These are phyloP conservation scores for Neoscelio sp. DNA, from an alignment of 2,888 invertebrate genomes.

Conservation along the genomic window DNA sequence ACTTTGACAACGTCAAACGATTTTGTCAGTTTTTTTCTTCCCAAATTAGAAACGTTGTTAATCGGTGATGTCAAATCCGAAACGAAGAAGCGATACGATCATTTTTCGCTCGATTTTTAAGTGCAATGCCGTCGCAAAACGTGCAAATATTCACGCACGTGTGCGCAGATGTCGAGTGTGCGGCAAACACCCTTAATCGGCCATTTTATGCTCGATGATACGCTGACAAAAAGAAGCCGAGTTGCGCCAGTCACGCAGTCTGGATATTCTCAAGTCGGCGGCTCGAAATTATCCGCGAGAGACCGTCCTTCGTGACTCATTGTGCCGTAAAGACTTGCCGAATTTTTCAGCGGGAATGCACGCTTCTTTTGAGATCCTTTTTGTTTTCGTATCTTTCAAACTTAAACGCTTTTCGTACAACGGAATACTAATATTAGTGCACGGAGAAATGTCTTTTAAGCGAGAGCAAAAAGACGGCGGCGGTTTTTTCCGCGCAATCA, in stretches of 20 bases:
- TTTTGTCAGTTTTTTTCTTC: too few relatives aligned
- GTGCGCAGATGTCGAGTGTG: slow-evolving; percentile 34
- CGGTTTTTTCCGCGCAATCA: slow-evolving; percentile 29
- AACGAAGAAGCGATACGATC: background rate
- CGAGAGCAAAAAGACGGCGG: slow-evolving; percentile 18
- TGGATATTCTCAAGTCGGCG: slow-evolving; percentile 62
- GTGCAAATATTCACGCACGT: slow-evolving; percentile 54
- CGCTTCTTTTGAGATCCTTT: slow-evolving; percentile 55
- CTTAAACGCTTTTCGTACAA: slow-evolving; percentile 47
- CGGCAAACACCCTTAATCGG: slow-evolving; percentile 53
- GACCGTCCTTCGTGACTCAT: slow-evolving; percentile 38
- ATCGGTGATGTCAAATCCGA: too few relatives aligned
- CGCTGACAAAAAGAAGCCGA: slow-evolving; percentile 54
- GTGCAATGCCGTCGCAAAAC: background rate
- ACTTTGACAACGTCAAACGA: too few relatives aligned
- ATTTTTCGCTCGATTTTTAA: slow-evolving; percentile 22
- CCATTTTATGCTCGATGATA: slow-evolving; percentile 61
- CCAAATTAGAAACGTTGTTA: too few relatives aligned
- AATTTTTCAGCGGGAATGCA: slow-evolving; percentile 51
- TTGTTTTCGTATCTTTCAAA: slow-evolving; percentile 45
- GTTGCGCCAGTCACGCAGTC: slow-evolving; percentile 63
- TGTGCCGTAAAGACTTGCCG: slow-evolving; percentile 42
- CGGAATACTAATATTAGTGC: slow-evolving; percentile 61
- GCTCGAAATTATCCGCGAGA: slow-evolving; percentile 56
- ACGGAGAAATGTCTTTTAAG: slow-evolving; percentile 35